Evolutionary conservation across 1,140 invertebrate genomes (phyloP), one percentile per base, ranked within the genome.

Genomic region (Hyphantria cunea): DNA sequence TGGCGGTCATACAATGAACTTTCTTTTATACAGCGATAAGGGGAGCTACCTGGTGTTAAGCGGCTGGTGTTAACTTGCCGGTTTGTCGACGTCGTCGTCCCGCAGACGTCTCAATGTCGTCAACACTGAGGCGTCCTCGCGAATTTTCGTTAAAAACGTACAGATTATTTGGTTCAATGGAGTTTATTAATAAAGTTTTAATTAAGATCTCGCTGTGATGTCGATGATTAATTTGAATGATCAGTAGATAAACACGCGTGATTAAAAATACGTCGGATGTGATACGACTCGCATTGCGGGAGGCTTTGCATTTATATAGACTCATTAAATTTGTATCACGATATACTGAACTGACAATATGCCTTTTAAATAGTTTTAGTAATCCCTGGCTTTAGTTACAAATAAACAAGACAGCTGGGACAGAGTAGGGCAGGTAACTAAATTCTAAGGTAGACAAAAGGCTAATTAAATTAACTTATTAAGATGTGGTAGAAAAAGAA

Each of bases 171-270:
- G 74, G 63, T 66, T 65, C 45, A 55, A 64, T 75, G 73, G 72
- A 78, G 74, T 82, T 84, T 82, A 82, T 82, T 84, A 85, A 84
- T 82, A 84, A 84, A 80, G 72, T 77, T 72, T 85, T 86, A 88
- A 88, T 88, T 88, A 88, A 88, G 82, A 86, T 79, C 75, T 82
- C 76, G 64, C 73, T 33, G 54, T 74, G 72, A 76, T 78, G 70
- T 60, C 68, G 37, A 70, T 80, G 76, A 84, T 84, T 84, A 83
- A 84, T 84, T 78, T 68, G 78, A 76, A 73, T 78, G 70, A 75
- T 72, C 76, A 71, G 68, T 60, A 74, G 70, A 69, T 78, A 77
- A 78, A 74, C 71, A 73, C 54, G 63, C 56, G 33, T 78, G 68
- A 81, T 86, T 82, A 82, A 84, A 84, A 82, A 82, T 69, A 84